Evolutionary conservation across 2,888 invertebrate species (phyloP).

Genomic region (Athrips mouffetella): DNA sequence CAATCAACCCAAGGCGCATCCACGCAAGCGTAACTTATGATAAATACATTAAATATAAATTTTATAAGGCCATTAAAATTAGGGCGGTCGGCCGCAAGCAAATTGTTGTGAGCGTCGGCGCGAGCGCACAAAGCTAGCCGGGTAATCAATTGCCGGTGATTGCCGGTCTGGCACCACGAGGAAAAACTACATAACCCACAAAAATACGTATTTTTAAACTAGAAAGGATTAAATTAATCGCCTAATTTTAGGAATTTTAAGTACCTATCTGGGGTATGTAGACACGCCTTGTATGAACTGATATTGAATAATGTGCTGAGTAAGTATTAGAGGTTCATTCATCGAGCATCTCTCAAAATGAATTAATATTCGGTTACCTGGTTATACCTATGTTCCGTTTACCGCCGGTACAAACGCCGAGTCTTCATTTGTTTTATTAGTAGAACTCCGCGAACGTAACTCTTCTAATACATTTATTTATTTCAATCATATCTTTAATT

Average conservation of each 20-base stretch:
- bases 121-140: constrained; percentile 65
- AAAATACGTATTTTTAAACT: constrained; percentile 12
- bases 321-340: no score
- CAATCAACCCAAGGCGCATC: constrained; percentile 35
- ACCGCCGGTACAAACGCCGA: constrained; percentile 38
- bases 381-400: constrained; percentile 13
- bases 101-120: constrained; percentile 73
- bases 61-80: constrained; percentile 78
- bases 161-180: constrained; percentile 30
- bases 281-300: no score
- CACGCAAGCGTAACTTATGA: constrained; percentile 52
- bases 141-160: constrained; percentile 71
- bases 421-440: constrained; percentile 72
- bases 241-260: no score
- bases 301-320: no score
- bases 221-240: no score
- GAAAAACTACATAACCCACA: constrained; percentile 22
- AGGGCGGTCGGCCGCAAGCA: constrained; percentile 75
- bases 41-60: constrained; percentile 77
- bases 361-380: not conserved
- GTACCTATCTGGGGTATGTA: no score
- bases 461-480: constrained; percentile 65
- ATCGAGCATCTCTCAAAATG: not conserved
- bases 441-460: constrained; percentile 59
- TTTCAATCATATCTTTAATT: constrained; percentile 61